Evolutionary conservation across 2,888 invertebrate genomes (phyloP), one percentile per base, ranked within the genome.

Genomic region (Thumatha senex): DNA sequence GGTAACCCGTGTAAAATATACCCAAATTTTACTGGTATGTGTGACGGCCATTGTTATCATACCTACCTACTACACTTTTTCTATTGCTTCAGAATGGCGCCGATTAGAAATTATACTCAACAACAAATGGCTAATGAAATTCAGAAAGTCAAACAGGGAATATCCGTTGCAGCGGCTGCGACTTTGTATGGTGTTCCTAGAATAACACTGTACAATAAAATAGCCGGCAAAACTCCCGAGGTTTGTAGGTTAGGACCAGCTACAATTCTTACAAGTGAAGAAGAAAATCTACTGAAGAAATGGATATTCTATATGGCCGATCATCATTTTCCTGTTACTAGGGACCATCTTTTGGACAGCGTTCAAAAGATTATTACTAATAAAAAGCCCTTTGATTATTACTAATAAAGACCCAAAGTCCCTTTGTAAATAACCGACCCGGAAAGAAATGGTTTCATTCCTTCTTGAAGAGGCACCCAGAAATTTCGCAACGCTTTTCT

Each of bases 301-400:
- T 14, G 7, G 10, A 36, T 36, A 14, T 14, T 36, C 7, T 13
- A 13, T 0, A 14, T 36, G 8, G 10, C 7, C 39, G 54, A 59
- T 45, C 53, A 11, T 38, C 53, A 56, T 43, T 14, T 61, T 46
- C 58, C 62, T 15, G n/a, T 62, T 2, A 51, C 41, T 34, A 62
- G 52, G 58, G 56, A 61, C 45, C 18, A 8, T n/a, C 49, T 65
- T 43, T 12, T 61, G 15, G 59, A 63, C 43, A 67, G 63, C 45
- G 65, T 64, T 15, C 59, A 67, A 61, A 60, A 56, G 55, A 63
- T 10, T 62, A 56, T 67, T 24, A 55, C 46, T 18, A 49, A 65
- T 36, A 51, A 46, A 57, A 50, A 49, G n/a, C n/a, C n/a, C n/a
- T n/a, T n/a, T n/a, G n/a, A n/a, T n/a, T n/a, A n/a, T n/a, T n/a